These are phyloP conservation scores for Brachyrhaphis roseni DNA, from an alignment of 2,797 vertebrate genomes.

Conservation along the genomic window DNA sequence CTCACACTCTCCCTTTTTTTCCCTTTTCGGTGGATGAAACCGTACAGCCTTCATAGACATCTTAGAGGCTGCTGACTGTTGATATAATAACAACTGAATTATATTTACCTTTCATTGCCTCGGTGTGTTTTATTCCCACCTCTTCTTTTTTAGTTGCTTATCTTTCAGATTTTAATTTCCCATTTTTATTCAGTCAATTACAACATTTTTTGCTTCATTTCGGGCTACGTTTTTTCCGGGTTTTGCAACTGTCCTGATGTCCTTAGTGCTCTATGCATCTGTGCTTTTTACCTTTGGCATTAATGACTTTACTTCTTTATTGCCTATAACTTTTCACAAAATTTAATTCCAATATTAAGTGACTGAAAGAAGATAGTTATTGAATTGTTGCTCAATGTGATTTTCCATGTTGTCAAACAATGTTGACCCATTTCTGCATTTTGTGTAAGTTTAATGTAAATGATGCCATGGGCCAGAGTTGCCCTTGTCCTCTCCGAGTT, in stretches of 20 bases:
- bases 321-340: not conserved
- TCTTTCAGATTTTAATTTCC: not conserved
- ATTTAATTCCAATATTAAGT: not conserved
- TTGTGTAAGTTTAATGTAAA: not conserved
- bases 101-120: not conserved
- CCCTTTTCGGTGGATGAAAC: not conserved
- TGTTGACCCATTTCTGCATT: not conserved
- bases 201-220: not conserved
- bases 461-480: not conserved
- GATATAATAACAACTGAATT: not conserved
- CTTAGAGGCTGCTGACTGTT: not conserved
- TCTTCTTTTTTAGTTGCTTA: not conserved
- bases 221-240: not conserved
- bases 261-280: not conserved
- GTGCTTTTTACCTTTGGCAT: too few relatives aligned
- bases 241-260: not conserved
- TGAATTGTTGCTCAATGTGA: not conserved
- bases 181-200: not conserved
- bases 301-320: not conserved
- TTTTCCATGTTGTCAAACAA: not conserved
- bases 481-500: not conserved
- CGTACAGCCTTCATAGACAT: not conserved
- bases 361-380: not conserved
- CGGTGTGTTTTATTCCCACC: not conserved
- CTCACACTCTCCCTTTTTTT: conserved; percentile 7